A percentile compares a stretch with the other conserved stretches of the same genome.
Conservation (phyloP, 2,888 invertebrate species). For the Julus scandinavius region DNA sequence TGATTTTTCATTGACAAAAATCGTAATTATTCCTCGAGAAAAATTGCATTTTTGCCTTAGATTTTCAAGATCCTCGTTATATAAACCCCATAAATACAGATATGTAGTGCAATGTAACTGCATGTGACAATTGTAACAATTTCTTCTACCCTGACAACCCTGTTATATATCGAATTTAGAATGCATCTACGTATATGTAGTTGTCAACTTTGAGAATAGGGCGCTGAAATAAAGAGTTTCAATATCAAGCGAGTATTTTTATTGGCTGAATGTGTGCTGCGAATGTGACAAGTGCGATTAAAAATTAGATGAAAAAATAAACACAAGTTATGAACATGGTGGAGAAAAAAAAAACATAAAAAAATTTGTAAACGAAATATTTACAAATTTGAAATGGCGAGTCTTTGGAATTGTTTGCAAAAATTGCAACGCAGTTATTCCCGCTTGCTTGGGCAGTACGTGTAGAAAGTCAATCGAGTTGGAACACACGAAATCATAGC, state of each 20-base stretch:
- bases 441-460: background rate
- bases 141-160: no score
- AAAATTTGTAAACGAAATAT: background rate
- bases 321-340: conserved; percentile 1
- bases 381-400: background rate
- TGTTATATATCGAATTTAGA: no score
- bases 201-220: no score
- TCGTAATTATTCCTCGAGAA: no score
- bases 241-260: conserved; percentile 1
- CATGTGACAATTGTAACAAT: no score
- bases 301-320: conserved; percentile 1
- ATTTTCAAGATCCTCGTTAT: no score
- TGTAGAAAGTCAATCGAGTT: background rate
- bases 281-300: background rate
- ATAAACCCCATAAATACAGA: no score
- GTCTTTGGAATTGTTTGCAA: conserved; percentile 1
- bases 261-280: conserved; percentile 10
- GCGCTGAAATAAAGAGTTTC: no score
- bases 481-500: background rate
- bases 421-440: background rate
- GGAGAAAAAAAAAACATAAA: background rate
- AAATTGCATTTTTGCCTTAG: no score
- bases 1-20: no score
- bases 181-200: no score
- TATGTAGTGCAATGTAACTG: no score